Base-by-base conservation (phyloP, 2,888 invertebrate genomes). In the Lamproptera curius region DNA sequence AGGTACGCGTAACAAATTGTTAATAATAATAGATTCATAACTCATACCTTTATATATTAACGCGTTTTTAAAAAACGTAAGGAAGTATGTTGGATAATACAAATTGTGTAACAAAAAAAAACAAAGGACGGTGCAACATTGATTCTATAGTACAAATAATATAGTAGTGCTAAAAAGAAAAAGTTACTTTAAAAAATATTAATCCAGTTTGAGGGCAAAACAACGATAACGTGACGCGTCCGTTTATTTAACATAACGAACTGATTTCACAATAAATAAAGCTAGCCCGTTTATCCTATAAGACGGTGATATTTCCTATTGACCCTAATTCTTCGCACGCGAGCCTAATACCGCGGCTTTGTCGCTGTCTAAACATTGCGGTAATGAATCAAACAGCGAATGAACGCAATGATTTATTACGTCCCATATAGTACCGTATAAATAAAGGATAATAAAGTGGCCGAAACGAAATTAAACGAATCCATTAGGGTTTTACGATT, bases 101-200 rank as follows among this genome's bases (percentile, higher is more conserved):
- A n/a, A n/a, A n/a, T n/a, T n/a, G n/a, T n/a, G n/a, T n/a, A n/a
- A n/a, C n/a, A n/a, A n/a, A n/a, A n/a, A n/a, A n/a, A n/a, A n/a
- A n/a, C n/a, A n/a, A n/a, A n/a, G n/a, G n/a, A n/a, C n/a, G n/a
- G n/a, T n/a, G n/a, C n/a, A n/a, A n/a, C n/a, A n/a, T n/a, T n/a
- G n/a, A n/a, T n/a, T n/a, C n/a, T n/a, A n/a, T n/a, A n/a, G n/a
- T n/a, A n/a, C n/a, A n/a, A n/a, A n/a, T n/a, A n/a, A n/a, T n/a
- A n/a, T n/a, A n/a, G n/a, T n/a, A n/a, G n/a, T n/a, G n/a, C n/a
- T n/a, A n/a, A n/a, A n/a, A n/a, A n/a, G n/a, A n/a, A n/a, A n/a
- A n/a, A n/a, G n/a, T n/a, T n/a, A n/a, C n/a, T n/a, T 43, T 54
- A 41, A 47, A 50, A 52, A 48, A 52, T 37, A 52, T 44, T 44